Percentiles rank a stretch among this genome's conserved stretches.
These are phyloP conservation scores for Aulostomus chinensis DNA, from an alignment of 2,797 vertebrate genomes.

Conservation along the genomic window DNA sequence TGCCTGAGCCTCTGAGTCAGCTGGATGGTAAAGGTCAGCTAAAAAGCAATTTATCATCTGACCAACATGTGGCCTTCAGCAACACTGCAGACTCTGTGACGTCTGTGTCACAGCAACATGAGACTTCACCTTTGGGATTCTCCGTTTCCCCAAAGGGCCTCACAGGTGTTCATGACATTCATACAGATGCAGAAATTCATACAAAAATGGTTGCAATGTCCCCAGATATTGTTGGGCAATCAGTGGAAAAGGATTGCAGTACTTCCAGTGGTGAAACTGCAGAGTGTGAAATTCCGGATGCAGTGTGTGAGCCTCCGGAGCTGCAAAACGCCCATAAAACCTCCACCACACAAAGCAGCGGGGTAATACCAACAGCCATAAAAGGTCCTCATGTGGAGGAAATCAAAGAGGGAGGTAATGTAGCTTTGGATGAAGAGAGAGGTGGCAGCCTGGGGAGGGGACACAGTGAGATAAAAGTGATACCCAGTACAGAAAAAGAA, in stretches of 20 bases:
- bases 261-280: slow-evolving; percentile 27
- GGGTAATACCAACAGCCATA: slow-evolving; percentile 40
- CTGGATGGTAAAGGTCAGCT: slow-evolving; percentile 33
- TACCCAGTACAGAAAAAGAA: slow-evolving; percentile 32
- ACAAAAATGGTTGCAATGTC: slow-evolving; percentile 13
- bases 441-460: slow-evolving; percentile 39
- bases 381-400: slow-evolving; percentile 52
- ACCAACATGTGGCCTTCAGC: slow-evolving; percentile 25
- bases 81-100: slow-evolving; percentile 43
- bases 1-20: slow-evolving; percentile 18
- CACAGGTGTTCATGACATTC: slow-evolving; percentile 29
- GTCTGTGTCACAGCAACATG: slow-evolving; percentile 40
- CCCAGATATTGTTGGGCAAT: slow-evolving; percentile 12
- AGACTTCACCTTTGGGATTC: slow-evolving; percentile 39
- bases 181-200: slow-evolving; percentile 28
- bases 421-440: slow-evolving; percentile 38
- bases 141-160: slow-evolving; percentile 39
- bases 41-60: slow-evolving; percentile 33
- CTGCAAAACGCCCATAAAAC: slow-evolving; percentile 47
- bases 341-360: slow-evolving; percentile 37
- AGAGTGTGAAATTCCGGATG: slow-evolving; percentile 52
- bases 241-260: slow-evolving; percentile 28
- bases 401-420: slow-evolving; percentile 53
- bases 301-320: slow-evolving; percentile 28
- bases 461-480: slow-evolving; percentile 25